These are phyloP conservation scores for Corbicula japonica DNA, from an alignment of 2,888 invertebrate species.

Conservation along the genomic window DNA sequence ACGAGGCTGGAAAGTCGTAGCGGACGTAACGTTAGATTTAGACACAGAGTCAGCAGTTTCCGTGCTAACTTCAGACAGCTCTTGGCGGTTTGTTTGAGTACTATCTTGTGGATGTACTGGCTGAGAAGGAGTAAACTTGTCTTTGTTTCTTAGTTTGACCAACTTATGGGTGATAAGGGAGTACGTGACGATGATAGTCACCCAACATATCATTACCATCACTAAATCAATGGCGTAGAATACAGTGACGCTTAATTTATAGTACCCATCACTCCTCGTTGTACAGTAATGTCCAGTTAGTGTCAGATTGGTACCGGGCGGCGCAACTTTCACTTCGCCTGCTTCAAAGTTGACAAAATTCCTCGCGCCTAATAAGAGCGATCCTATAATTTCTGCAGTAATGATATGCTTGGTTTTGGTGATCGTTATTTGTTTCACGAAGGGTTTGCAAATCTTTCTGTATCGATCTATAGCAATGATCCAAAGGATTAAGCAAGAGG, in stretches of 20 bases:
- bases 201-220: not conserved
- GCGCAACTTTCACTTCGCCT: not conserved
- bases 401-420: slow-evolving; percentile 6
- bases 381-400: not conserved
- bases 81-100: not conserved
- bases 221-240: slow-evolving; percentile 8
- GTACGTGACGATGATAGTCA: slow-evolving; percentile 1
- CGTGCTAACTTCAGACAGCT: not conserved
- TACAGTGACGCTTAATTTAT: slow-evolving; percentile 8
- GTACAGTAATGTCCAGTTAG: slow-evolving; percentile 38
- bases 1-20: not conserved
- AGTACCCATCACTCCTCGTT: slow-evolving; percentile 19
- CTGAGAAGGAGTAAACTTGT: not conserved
- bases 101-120: too few relatives aligned
- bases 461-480: slow-evolving; percentile 44
- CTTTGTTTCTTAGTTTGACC: not conserved
- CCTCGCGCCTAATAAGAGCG: slow-evolving; percentile 15
- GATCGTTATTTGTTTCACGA: slow-evolving; percentile 32
- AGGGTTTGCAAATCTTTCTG: slow-evolving; percentile 38
- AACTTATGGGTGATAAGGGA: not conserved
- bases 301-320: not conserved
- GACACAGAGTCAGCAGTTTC: not conserved
- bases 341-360: slow-evolving; percentile 29
- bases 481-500: slow-evolving; percentile 39
- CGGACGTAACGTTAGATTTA: not conserved